phyloP scores from a whole-genome alignment of 30 jellyfish, hydroid and myxozoan genomes.

The Cassiopea andromeda region DNA sequence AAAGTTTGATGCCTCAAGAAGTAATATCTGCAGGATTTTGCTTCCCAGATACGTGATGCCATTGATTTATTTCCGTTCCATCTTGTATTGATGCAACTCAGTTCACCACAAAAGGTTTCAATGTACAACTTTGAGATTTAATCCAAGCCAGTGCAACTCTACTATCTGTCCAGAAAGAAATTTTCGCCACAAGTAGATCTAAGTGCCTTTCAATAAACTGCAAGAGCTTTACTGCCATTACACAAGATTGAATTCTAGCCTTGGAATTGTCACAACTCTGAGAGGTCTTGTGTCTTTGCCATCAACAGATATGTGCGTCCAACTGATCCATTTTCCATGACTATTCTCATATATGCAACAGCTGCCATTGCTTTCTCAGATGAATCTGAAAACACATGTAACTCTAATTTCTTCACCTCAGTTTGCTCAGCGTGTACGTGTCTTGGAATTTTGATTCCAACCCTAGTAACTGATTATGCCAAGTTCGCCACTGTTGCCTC shows the following conservation, averaged over 20 bases:
- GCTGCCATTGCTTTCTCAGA: conserved; percentile 68
- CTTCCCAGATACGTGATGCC: conserved; percentile 66
- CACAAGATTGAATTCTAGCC: conserved; percentile 55
- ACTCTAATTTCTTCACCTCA: conserved; percentile 30
- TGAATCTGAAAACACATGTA: conserved; percentile 63
- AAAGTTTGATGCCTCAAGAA: conserved; percentile 36
- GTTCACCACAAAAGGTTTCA: conserved; percentile 61
- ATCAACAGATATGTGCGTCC: conserved; percentile 13
- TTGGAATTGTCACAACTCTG: conserved; percentile 35
- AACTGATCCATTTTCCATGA: conserved; percentile 32
- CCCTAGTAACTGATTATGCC: conserved; percentile 38
- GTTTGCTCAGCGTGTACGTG: conserved; percentile 24
- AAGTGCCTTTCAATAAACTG: conserved; percentile 20
- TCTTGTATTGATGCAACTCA: conserved; percentile 52
- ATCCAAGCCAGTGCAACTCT: conserved; percentile 50
- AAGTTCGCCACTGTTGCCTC: conserved; percentile 25
- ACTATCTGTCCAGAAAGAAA: conserved; percentile 58
- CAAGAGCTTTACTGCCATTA: conserved; percentile 49
- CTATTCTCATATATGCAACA: conserved; percentile 36
- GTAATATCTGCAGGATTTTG: conserved; percentile 56
- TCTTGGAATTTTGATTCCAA: conserved; percentile 42
- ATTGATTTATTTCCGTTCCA: conserved; percentile 18
- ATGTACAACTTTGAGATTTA: conserved; percentile 7
- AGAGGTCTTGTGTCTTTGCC: conserved; percentile 65
- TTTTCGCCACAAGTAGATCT: conserved; percentile 14